Percentiles rank a stretch among this genome's conserved stretches.
These are phyloP conservation scores for Cryptophagus acutangulus DNA, from an alignment of 2,888 invertebrate species.

Conservation along the genomic window DNA sequence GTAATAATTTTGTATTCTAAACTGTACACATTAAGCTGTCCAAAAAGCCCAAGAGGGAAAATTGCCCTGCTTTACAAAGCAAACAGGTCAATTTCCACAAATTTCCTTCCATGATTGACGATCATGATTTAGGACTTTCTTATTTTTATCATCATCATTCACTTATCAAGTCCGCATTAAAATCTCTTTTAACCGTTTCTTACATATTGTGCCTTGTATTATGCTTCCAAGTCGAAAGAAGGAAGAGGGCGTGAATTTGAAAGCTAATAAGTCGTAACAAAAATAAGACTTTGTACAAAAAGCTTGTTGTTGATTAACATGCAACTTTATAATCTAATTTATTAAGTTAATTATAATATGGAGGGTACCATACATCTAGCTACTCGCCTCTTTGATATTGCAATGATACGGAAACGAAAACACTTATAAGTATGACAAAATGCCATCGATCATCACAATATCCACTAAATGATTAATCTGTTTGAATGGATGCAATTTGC, in stretches of 20 bases:
- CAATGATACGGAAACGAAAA: constrained; percentile 30
- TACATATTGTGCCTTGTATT: too few relatives aligned
- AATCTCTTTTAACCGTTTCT: too few relatives aligned
- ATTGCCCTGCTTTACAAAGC: too few relatives aligned
- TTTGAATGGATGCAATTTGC: too few relatives aligned
- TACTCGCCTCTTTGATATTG: constrained; percentile 34
- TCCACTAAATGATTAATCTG: constrained; percentile 15
- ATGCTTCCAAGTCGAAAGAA: too few relatives aligned
- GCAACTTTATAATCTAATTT: constrained; percentile 45
- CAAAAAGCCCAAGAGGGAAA: too few relatives aligned
- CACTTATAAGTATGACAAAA: constrained; percentile 1
- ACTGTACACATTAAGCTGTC: constrained; percentile 40
- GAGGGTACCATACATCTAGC: constrained; percentile 50
- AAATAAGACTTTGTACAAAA: constrained; percentile 48
- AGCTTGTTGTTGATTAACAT: constrained; percentile 48
- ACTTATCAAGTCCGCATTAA: too few relatives aligned
- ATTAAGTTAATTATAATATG: constrained; percentile 41
- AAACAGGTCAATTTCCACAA: too few relatives aligned
- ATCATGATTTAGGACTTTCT: too few relatives aligned
- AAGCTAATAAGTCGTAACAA: constrained; percentile 36
- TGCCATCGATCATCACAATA: constrained; percentile 24
- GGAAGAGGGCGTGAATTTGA: constrained; percentile 30
- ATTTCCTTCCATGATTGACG: too few relatives aligned
- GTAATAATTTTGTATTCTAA: constrained; percentile 29
- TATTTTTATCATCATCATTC: too few relatives aligned